These are phyloP conservation scores for Alaudala cheleensis DNA, from an alignment of 2,113 vertebrate genomes.

Conservation along the genomic window DNA sequence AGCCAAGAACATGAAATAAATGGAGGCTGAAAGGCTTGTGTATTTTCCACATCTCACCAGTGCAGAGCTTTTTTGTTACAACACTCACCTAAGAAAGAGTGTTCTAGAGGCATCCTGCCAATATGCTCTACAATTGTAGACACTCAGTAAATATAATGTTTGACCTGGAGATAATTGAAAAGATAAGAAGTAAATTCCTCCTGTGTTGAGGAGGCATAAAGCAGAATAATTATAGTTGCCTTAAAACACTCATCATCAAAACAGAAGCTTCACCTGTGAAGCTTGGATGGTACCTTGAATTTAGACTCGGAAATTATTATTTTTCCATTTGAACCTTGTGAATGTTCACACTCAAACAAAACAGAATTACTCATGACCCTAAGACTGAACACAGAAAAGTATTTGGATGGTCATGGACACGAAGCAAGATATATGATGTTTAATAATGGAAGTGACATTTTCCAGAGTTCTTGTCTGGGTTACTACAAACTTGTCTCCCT, in stretches of 20 bases:
- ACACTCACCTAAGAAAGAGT: neutral
- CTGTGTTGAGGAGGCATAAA: neutral
- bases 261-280: neutral
- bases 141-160: neutral
- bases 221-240: neutral
- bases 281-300: neutral
- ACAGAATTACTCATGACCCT: neutral
- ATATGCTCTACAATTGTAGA: neutral
- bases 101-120: neutral
- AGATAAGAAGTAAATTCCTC: neutral
- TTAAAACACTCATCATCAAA: neutral
- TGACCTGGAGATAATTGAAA: neutral
- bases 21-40: accelerated
- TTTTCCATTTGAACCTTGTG: neutral
- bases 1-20: neutral
- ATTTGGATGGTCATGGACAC: neutral
- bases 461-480: neutral
- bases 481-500: neutral
- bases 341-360: neutral
- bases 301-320: neutral
- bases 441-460: neutral
- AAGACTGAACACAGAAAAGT: neutral
- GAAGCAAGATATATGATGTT: neutral
- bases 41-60: neutral
- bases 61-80: neutral